Conservation (phyloP, 1,140 invertebrate genomes). For the Diachasmimorpha longicaudata region DNA sequence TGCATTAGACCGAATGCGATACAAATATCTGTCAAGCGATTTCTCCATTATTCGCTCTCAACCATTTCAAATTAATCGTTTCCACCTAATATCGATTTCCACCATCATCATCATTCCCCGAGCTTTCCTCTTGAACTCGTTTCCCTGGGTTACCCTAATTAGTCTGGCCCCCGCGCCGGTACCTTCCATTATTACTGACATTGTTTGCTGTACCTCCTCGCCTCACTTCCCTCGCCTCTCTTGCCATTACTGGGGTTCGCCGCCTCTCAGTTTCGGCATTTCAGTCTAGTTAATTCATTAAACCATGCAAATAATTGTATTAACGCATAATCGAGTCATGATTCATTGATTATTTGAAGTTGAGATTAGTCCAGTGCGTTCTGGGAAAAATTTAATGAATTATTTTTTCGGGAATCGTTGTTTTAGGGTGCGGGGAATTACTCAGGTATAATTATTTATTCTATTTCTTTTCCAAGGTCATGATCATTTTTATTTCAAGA, state of each 20-base stretch:
- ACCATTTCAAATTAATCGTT: neutral
- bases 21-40: neutral
- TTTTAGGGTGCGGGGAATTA: too few species aligned
- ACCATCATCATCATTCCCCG: neutral
- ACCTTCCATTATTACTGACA: neutral
- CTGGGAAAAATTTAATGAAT: too few species aligned
- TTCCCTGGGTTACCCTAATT: neutral
- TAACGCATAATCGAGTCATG: too few species aligned
- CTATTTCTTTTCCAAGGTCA: too few species aligned
- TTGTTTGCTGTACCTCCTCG: neutral
- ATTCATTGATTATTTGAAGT: too few species aligned
- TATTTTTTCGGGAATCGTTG: too few species aligned
- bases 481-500: too few species aligned
- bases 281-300: neutral
- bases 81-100: neutral
- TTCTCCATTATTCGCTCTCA: neutral
- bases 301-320: neutral
- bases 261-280: neutral
- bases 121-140: neutral
- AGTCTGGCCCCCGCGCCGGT: neutral
- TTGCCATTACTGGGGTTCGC: too few species aligned
- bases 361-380: too few species aligned
- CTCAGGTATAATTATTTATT: too few species aligned
- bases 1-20: neutral
- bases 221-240: too few species aligned